Evolutionary conservation across 2,113 vertebrate genomes (phyloP).

Genomic region (Psittacula cyanocephala): DNA sequence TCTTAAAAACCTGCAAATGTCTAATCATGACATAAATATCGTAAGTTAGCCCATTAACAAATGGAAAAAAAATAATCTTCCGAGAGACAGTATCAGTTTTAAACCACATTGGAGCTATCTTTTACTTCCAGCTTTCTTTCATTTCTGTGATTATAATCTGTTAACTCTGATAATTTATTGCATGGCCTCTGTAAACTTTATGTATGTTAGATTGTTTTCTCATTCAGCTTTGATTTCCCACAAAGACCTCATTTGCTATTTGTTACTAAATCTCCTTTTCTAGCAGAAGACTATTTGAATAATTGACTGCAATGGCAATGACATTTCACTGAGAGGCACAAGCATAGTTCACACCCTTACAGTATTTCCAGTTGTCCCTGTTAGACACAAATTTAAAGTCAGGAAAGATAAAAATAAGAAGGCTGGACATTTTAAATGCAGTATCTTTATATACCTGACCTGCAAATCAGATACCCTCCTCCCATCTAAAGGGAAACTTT

Average conservation of each 20-base stretch:
- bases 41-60: not conserved
- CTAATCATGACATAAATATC: not conserved
- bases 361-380: not conserved
- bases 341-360: not conserved
- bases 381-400: not conserved
- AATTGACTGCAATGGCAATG: not conserved
- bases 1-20: not conserved
- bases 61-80: not conserved
- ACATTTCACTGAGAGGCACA: not conserved
- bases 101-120: not conserved
- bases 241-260: not conserved
- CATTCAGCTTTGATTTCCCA: not conserved
- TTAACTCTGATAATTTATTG: not conserved
- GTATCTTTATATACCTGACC: not conserved
- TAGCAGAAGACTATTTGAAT: not conserved
- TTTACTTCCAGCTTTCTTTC: not conserved
- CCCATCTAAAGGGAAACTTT: not conserved
- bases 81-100: not conserved
- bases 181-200: fast-evolving
- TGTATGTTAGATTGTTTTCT: not conserved
- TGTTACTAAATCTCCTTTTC: not conserved
- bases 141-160: not conserved
- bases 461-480: not conserved
- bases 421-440: not conserved
- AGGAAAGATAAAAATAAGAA: not conserved